Conservation (phyloP, 35 echinoderm and acorn worm species). For the Patiria miniata region DNA sequence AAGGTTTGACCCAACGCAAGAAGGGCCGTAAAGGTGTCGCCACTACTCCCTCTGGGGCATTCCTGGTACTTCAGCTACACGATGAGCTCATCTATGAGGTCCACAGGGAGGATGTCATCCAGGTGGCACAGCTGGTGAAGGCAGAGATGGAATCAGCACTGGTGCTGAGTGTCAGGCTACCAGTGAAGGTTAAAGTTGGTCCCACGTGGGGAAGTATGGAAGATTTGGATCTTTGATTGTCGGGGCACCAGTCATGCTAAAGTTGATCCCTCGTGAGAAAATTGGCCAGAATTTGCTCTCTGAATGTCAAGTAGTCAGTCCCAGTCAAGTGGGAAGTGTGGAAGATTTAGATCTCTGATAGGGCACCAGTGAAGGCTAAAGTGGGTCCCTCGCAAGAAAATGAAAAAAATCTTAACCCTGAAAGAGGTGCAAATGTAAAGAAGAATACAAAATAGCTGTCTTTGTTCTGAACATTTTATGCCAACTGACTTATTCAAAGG, state of each 20-base stretch:
- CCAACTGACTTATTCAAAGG: too few species aligned
- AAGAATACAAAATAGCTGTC: too few species aligned
- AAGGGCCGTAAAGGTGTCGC: neutral
- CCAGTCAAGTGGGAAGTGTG: too few species aligned
- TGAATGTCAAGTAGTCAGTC: too few species aligned
- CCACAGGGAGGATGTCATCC: conserved; percentile 70
- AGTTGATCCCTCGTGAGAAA: too few species aligned
- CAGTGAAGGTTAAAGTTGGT: conserved; percentile 92
- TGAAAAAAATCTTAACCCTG: conserved; percentile 60
- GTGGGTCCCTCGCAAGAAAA: conserved; percentile 86
- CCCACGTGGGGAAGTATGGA: conserved; percentile 93
- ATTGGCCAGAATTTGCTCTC: too few species aligned
- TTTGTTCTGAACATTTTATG: too few species aligned
- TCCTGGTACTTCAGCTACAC: conserved; percentile 91
- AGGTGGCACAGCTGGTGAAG: conserved; percentile 83
- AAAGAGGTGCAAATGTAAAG: too few species aligned
- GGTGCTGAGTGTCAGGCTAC: conserved; percentile 69
- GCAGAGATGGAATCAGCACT: conserved; percentile 90
- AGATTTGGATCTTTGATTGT: conserved; percentile 44
- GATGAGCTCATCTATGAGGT: conserved; percentile 99
- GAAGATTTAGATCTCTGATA: conserved; percentile 7
- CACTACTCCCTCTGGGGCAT: conserved; percentile 71
- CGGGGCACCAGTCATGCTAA: too few species aligned
- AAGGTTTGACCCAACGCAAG: conserved; percentile 7
- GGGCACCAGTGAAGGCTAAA: conserved; percentile 83